phyloP scores from a whole-genome alignment of 2,113 vertebrate species.

The Kobus ellipsiprymnus region DNA sequence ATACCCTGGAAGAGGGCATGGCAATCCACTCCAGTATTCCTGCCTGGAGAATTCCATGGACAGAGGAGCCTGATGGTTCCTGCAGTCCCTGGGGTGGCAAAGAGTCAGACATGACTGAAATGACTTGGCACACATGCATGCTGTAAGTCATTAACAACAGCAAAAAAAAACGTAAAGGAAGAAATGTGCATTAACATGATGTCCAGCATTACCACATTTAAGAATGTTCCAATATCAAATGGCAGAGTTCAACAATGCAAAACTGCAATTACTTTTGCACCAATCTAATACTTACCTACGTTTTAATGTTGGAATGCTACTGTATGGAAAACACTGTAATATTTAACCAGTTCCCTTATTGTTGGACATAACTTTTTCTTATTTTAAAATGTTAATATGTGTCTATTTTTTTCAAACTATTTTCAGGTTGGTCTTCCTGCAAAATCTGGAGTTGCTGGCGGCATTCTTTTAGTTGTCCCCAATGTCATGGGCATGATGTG shows the following conservation, averaged over 20 bases:
- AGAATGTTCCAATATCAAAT: neutral
- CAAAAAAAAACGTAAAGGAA: neutral
- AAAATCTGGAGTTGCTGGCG: conserved; percentile 96
- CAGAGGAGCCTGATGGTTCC: neutral
- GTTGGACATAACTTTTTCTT: neutral
- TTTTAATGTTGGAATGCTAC: conserved; percentile 3
- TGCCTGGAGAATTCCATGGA: neutral
- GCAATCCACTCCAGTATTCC: neutral
- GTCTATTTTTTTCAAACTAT: conserved; percentile 12
- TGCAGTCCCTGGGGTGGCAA: neutral
- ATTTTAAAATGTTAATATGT: conserved; percentile 34
- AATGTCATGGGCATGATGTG: conserved; percentile 99
- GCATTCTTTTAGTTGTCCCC: conserved; percentile 96
- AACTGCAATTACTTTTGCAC: neutral
- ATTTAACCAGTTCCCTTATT: neutral
- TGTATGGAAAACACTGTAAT: neutral
- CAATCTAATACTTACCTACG: neutral
- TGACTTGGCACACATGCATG: neutral
- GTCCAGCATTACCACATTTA: neutral
- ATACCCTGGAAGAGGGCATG: neutral
- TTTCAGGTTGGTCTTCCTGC: conserved; percentile 95
- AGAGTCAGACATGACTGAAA: neutral
- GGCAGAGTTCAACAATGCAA: neutral
- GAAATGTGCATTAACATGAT: neutral
- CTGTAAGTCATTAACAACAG: neutral